Conservation (phyloP, 53 echinoderm and acorn worm genomes). For the Mesocentrotus franciscanus region DNA sequence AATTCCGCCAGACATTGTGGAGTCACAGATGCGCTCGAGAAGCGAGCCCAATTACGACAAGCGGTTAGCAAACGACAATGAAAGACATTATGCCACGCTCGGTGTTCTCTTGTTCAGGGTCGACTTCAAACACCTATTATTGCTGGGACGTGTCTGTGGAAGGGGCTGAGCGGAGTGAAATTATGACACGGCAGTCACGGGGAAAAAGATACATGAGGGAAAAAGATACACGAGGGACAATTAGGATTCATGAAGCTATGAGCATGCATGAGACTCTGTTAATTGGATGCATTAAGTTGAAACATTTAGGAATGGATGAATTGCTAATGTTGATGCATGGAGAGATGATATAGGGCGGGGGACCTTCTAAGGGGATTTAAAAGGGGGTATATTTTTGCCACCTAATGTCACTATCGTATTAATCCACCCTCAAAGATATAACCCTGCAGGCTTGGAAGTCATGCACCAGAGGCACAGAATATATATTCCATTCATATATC, state of each 20-base stretch:
- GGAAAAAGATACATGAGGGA: neutral
- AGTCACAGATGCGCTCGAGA: neutral
- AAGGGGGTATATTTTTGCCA: neutral
- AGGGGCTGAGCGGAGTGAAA: neutral
- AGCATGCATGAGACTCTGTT: neutral
- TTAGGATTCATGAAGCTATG: slow-evolving; percentile 45
- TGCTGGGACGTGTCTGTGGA: slow-evolving; percentile 10
- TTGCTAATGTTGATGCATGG: neutral
- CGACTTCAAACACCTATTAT: slow-evolving; percentile 16
- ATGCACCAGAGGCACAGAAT: neutral
- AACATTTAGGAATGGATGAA: slow-evolving; percentile 33
- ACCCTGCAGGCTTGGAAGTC: neutral
- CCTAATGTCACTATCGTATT: neutral
- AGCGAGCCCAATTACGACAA: neutral
- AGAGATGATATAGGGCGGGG: neutral
- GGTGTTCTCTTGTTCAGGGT: neutral
- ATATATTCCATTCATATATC: neutral
- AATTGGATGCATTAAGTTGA: slow-evolving; percentile 44
- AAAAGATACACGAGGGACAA: slow-evolving; percentile 21
- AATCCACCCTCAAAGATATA: neutral
- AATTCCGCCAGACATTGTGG: neutral
- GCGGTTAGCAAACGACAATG: slow-evolving; percentile 28
- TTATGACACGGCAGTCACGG: neutral
- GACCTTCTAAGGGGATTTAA: neutral
- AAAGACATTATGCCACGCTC: slow-evolving; percentile 1